phyloP scores from a whole-genome alignment of 2,888 invertebrate genomes.

The Penaeus monodon region DNA sequence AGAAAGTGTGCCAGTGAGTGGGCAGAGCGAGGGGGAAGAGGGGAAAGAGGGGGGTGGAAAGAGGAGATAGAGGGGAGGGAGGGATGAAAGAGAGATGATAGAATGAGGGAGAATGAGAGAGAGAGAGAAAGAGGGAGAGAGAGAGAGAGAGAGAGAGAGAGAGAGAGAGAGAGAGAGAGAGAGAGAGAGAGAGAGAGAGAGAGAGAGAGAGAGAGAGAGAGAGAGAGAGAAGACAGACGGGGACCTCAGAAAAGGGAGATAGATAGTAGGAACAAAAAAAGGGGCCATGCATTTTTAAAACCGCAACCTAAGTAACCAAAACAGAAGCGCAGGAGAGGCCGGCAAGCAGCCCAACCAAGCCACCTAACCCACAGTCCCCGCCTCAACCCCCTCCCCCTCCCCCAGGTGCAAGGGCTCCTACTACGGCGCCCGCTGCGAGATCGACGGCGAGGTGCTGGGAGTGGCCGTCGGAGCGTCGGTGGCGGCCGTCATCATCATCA shows the following conservation, averaged over 20 bases:
- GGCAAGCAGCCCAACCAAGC: no score
- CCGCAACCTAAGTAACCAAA: no score
- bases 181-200: not conserved
- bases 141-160: conserved; percentile 10
- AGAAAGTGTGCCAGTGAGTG: conserved; percentile 82
- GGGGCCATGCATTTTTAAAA: no score
- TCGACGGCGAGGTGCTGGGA: conserved; percentile 91
- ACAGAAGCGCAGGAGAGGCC: no score
- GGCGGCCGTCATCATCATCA: conserved; percentile 89
- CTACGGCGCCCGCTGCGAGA: conserved; percentile 89
- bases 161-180: not conserved
- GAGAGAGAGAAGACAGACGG: no score
- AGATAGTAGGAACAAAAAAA: no score
- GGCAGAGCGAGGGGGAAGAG: no score
- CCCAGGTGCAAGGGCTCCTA: conserved; percentile 85
- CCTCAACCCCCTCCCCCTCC: not conserved
- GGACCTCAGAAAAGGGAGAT: no score
- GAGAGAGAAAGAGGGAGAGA: not conserved
- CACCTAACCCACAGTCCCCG: not conserved
- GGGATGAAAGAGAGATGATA: no score
- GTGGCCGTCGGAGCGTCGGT: conserved; percentile 92
- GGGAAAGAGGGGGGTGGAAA: no score
- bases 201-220: not conserved
- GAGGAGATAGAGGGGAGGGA: no score
- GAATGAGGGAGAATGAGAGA: not conserved